Evolutionary conservation across 2,113 vertebrate genomes (phyloP).

Genomic region (Balaeniceps rex): DNA sequence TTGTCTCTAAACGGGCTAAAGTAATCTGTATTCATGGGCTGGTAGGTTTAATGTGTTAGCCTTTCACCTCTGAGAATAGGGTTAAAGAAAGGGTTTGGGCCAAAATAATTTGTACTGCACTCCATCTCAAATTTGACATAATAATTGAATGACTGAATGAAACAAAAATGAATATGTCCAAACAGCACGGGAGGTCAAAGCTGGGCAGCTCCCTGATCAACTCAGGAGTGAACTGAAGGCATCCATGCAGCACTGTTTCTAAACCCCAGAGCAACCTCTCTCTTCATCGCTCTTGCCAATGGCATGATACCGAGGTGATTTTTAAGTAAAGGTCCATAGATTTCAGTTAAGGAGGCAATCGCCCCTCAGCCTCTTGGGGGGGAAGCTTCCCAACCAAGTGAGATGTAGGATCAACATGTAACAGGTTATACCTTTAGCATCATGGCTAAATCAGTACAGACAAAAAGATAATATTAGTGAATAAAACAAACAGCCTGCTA

Average conservation of each 20-base stretch:
- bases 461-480: not conserved
- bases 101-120: not conserved
- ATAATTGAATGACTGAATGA: not conserved
- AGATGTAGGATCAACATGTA: not conserved
- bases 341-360: not conserved
- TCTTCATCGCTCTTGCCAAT: not conserved
- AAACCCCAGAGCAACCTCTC: not conserved
- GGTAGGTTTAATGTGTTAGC: not conserved
- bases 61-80: conserved; percentile 12
- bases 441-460: not conserved
- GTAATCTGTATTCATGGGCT: not conserved
- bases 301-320: not conserved
- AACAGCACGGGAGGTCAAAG: not conserved
- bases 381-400: not conserved
- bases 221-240: not conserved
- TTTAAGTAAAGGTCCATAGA: not conserved
- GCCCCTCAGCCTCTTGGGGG: not conserved
- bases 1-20: not conserved
- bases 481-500: not conserved
- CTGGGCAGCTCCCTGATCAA: not conserved
- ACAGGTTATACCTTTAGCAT: not conserved
- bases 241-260: not conserved
- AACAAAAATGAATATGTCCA: not conserved
- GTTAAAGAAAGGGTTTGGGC: conserved; percentile 17
- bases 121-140: not conserved